Conservation (phyloP, 1,140 invertebrate genomes). For the Drosophila albomicans region DNA sequence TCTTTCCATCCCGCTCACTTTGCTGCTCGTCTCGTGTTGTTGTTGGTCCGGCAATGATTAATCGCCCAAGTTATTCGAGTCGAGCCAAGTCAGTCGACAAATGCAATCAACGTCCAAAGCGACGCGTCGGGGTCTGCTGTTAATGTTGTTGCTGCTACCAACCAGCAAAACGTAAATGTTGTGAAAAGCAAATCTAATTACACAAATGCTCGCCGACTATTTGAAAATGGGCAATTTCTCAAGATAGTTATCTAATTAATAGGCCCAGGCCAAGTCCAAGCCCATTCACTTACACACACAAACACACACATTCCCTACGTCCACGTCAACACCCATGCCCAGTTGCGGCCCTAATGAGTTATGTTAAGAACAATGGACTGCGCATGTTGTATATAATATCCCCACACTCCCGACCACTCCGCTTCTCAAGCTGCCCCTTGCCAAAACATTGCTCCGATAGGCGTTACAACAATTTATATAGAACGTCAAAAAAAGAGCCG, state of each 20-base stretch:
- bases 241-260: conserved; percentile 84
- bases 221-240: conserved; percentile 83
- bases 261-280: conserved; percentile 44
- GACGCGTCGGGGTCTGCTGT: background rate
- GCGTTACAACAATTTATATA: conserved; percentile 79
- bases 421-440: conserved; percentile 45
- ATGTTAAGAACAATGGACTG: conserved; percentile 72
- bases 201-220: conserved; percentile 79
- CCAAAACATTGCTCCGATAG: conserved; percentile 68
- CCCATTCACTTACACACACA: conserved; percentile 37
- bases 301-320: conserved; percentile 29
- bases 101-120: conserved; percentile 69
- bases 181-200: conserved; percentile 85
- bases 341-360: conserved; percentile 70
- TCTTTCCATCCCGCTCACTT: conserved; percentile 16
- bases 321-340: conserved; percentile 47
- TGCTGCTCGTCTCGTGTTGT: conserved; percentile 5
- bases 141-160: conserved; percentile 2
- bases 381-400: conserved; percentile 43
- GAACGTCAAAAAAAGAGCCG: conserved; percentile 49
- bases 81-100: conserved; percentile 61
- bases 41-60: conserved; percentile 63
- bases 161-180: conserved; percentile 72
- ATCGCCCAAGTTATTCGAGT: conserved; percentile 76
- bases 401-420: background rate